Percentiles rank a stretch among this genome's conserved stretches.
These are phyloP conservation scores for Somateria mollissima DNA, from an alignment of 2,797 vertebrate species.

Conservation along the genomic window DNA sequence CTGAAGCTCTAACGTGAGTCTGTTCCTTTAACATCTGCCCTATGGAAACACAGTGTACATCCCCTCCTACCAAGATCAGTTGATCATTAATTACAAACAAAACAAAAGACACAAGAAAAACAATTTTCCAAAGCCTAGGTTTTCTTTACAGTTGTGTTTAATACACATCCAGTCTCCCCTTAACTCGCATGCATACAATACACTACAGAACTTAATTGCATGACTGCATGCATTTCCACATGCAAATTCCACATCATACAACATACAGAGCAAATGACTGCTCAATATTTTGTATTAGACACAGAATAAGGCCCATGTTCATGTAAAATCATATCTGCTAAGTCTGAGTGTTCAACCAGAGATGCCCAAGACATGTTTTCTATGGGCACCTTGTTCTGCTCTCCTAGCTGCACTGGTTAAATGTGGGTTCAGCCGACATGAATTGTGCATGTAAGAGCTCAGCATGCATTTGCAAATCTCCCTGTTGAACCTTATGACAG, in stretches of 20 bases:
- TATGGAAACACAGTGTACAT: background rate
- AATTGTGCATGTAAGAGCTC: background rate
- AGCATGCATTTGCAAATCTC: background rate
- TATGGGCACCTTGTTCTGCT: background rate
- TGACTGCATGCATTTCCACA: background rate
- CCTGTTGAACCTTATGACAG: background rate
- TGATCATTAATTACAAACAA: background rate
- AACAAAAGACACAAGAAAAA: background rate
- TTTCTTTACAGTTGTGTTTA: background rate
- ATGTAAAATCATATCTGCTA: background rate
- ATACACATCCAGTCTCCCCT: background rate
- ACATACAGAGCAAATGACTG: background rate
- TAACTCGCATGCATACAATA: background rate
- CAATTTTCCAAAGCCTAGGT: background rate
- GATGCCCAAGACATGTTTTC: background rate
- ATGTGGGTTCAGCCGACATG: background rate
- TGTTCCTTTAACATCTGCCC: background rate
- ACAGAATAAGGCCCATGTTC: background rate
- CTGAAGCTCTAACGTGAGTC: conserved; percentile 94
- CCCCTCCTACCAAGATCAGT: background rate
- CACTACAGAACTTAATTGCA: background rate
- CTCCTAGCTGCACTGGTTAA: background rate
- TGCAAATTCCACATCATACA: background rate
- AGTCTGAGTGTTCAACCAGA: fast-evolving
- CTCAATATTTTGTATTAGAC: background rate